A percentile compares a stretch with the other conserved stretches of the same genome.
Conservation (phyloP, 2,113 vertebrate species). For the Malurus alboscapulatus region DNA sequence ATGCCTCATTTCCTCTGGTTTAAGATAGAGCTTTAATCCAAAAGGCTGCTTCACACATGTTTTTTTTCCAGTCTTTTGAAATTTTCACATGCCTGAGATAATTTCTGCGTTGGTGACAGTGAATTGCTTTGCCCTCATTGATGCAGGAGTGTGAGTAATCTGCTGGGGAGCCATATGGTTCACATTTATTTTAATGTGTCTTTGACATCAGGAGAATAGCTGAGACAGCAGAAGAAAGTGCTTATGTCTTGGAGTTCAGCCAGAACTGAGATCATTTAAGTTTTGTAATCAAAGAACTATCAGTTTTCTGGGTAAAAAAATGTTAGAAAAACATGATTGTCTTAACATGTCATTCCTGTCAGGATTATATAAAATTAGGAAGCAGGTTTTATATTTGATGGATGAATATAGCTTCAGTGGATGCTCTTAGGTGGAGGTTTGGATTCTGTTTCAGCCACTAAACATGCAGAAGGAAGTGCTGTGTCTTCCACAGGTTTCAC, state of each 20-base stretch:
- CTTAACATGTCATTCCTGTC: slow-evolving; percentile 31
- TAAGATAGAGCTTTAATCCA: slow-evolving; percentile 38
- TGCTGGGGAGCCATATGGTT: slow-evolving; percentile 84
- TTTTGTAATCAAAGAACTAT: slow-evolving; percentile 59
- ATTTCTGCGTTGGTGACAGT: slow-evolving; percentile 71
- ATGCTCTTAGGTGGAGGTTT: not conserved
- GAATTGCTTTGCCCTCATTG: slow-evolving; percentile 78
- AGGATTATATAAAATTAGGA: slow-evolving; percentile 32
- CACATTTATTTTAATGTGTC: slow-evolving; percentile 85
- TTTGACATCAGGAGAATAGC: slow-evolving; percentile 81
- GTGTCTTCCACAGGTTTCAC: not conserved
- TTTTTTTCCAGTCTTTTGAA: slow-evolving; percentile 59
- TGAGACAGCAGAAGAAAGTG: slow-evolving; percentile 78
- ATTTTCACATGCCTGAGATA: slow-evolving; percentile 54
- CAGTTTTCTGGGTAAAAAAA: slow-evolving; percentile 49
- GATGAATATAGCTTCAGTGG: not conserved
- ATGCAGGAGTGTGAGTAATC: slow-evolving; percentile 64
- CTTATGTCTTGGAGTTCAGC: slow-evolving; percentile 76
- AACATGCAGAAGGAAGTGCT: rapidly evolving
- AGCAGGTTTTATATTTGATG: slow-evolving; percentile 28
- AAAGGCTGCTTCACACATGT: not conserved
- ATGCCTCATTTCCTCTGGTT: slow-evolving; percentile 17
- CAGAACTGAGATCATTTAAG: slow-evolving; percentile 77
- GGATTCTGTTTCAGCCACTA: not conserved
- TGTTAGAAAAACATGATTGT: slow-evolving; percentile 26